phyloP scores from a whole-genome alignment of 2,797 vertebrate genomes.

The Clamator glandarius region DNA sequence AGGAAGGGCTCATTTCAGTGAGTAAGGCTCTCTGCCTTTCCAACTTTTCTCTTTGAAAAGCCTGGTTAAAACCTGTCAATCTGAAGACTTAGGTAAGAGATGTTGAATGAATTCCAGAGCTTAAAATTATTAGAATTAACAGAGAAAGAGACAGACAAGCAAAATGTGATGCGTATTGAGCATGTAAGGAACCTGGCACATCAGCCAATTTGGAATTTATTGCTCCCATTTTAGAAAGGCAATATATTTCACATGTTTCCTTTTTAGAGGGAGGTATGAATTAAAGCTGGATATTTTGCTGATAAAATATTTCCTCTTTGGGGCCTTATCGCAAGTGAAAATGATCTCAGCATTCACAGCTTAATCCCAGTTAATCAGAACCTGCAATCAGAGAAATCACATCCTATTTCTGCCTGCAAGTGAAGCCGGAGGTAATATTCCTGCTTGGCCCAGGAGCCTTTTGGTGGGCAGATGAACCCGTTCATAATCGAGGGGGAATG shows the following conservation, averaged over 20 bases:
- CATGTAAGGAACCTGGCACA: neutral
- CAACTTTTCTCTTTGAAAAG: neutral
- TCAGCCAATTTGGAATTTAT: neutral
- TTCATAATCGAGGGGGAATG: fast-evolving
- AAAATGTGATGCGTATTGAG: neutral
- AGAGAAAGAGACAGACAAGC: neutral
- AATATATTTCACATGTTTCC: neutral
- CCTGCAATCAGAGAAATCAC: neutral
- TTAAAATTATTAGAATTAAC: neutral
- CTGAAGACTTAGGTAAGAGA: neutral
- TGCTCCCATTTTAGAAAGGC: neutral
- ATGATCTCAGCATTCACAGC: fast-evolving
- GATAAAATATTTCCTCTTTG: neutral
- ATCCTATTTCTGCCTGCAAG: neutral
- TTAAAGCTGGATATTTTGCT: neutral
- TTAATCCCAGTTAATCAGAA: neutral
- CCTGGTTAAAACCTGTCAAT: neutral
- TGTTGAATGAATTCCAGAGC: neutral
- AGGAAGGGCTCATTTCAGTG: neutral
- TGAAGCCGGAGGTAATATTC: neutral
- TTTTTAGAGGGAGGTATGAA: neutral
- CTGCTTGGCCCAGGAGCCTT: neutral
- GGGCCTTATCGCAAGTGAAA: neutral
- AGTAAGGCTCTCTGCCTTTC: neutral
- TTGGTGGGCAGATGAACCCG: neutral